A percentile compares a stretch with the other conserved stretches of the same genome.
These are phyloP conservation scores for Melikaiella ostensackeni DNA, from an alignment of 2,888 invertebrate species.

Conservation along the genomic window DNA sequence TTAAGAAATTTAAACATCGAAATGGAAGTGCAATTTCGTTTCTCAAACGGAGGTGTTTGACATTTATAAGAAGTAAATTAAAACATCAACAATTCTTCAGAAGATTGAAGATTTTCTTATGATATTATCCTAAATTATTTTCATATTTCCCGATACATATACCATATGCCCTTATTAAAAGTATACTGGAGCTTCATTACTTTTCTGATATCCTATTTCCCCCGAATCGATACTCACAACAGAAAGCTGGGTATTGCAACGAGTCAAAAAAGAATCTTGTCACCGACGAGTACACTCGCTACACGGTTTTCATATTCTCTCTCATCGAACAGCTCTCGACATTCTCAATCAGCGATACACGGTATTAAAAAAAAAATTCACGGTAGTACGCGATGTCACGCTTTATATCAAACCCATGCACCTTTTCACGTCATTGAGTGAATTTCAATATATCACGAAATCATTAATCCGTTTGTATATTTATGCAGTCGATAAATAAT, in stretches of 20 bases:
- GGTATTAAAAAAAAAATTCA: neutral
- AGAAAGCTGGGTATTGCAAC: slow-evolving; percentile 18
- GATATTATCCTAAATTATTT: no score
- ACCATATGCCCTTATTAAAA: neutral
- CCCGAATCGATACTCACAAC: neutral
- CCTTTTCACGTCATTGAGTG: slow-evolving; percentile 9
- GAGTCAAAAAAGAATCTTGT: slow-evolving; percentile 34
- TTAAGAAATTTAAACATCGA: no score
- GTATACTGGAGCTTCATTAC: neutral
- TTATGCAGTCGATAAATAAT: no score
- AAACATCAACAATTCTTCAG: no score
- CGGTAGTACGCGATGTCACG: neutral
- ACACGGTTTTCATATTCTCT: slow-evolving; percentile 24
- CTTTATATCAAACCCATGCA: slow-evolving; percentile 7
- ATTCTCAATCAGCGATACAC: slow-evolving; percentile 26
- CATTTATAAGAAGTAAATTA: no score
- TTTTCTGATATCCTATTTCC: slow-evolving; percentile 16
- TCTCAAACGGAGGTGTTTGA: no score
- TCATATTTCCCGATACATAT: no score
- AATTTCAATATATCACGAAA: slow-evolving; percentile 3
- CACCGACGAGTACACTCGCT: slow-evolving; percentile 1
- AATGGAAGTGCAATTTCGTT: no score
- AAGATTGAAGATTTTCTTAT: no score
- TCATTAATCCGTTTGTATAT: slow-evolving; percentile 9
- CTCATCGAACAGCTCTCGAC: slow-evolving; percentile 25